Conservation (phyloP, 2,888 invertebrate genomes). For the Chrysotoxum bicinctum region DNA sequence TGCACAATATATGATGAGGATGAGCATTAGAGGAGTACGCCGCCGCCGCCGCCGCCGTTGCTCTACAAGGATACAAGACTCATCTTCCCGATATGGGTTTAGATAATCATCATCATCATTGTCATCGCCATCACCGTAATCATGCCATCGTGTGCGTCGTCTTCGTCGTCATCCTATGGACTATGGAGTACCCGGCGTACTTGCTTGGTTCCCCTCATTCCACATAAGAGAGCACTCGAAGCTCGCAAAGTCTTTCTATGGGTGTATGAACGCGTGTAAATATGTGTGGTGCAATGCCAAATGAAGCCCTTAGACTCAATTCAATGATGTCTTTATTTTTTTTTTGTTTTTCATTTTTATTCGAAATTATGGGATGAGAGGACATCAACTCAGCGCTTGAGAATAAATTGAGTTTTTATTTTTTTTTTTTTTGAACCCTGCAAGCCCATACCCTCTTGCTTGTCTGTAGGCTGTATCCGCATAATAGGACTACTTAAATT, state of each 20-base stretch:
- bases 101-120: constrained; percentile 68
- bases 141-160: constrained; percentile 20
- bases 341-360: constrained; percentile 20
- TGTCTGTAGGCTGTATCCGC: background rate
- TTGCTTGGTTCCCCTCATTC: constrained; percentile 40
- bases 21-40: background rate
- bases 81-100: constrained; percentile 49
- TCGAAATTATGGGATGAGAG: constrained; percentile 27
- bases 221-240: constrained; percentile 49
- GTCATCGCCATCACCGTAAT: constrained; percentile 64
- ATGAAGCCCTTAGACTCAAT: constrained; percentile 52
- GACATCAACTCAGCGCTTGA: constrained; percentile 45
- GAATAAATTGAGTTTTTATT: constrained; percentile 68
- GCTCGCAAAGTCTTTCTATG: background rate
- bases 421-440: constrained; percentile 15
- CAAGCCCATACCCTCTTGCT: background rate
- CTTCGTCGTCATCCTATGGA: background rate
- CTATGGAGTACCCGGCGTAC: constrained; percentile 17
- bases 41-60: background rate
- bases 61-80: constrained; percentile 15
- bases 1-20: constrained; percentile 44
- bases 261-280: background rate
- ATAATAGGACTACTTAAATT: constrained; percentile 22
- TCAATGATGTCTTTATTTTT: constrained; percentile 53
- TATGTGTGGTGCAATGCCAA: constrained; percentile 51